Evolutionary conservation across 2,113 vertebrate genomes (phyloP).

Genomic region (Eidolon helvum): DNA sequence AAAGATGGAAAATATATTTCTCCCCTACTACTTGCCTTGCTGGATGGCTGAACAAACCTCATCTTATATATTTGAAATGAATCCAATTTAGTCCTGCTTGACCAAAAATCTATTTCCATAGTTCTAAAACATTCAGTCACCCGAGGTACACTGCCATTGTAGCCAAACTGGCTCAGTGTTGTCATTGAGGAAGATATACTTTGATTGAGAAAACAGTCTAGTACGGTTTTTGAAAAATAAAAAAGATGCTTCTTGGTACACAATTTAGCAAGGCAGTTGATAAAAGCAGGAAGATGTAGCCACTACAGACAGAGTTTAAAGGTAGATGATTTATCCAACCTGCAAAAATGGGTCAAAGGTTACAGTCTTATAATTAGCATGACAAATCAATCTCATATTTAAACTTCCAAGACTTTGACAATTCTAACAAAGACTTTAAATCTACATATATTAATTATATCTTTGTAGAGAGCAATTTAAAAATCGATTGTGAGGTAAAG

Average conservation of each 20-base stretch:
- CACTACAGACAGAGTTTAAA: background rate
- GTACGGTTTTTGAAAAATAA: conserved; percentile 68
- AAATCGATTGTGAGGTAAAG: background rate
- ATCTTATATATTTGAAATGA: conserved; percentile 80
- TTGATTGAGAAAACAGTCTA: conserved; percentile 79
- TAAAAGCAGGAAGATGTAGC: conserved; percentile 13
- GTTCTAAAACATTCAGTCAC: conserved; percentile 82
- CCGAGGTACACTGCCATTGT: conserved; percentile 64
- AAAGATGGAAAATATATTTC: conserved; percentile 59
- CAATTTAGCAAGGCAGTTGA: conserved; percentile 67
- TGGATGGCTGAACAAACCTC: conserved; percentile 71
- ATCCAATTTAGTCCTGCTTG: conserved; percentile 82
- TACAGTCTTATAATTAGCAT: background rate
- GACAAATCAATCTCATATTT: background rate
- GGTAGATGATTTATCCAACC: conserved; percentile 39
- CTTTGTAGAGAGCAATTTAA: background rate
- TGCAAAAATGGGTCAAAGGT: conserved; percentile 54
- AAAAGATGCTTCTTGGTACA: conserved; percentile 53
- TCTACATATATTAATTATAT: background rate
- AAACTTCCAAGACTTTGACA: background rate
- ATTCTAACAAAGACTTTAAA: background rate
- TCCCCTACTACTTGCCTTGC: conserved; percentile 66
- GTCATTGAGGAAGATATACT: conserved; percentile 71
- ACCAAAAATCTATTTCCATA: conserved; percentile 82
- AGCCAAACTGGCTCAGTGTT: conserved; percentile 76